Conservation (phyloP, 2,797 vertebrate species). For the Pseudopleuronectes americanus region DNA sequence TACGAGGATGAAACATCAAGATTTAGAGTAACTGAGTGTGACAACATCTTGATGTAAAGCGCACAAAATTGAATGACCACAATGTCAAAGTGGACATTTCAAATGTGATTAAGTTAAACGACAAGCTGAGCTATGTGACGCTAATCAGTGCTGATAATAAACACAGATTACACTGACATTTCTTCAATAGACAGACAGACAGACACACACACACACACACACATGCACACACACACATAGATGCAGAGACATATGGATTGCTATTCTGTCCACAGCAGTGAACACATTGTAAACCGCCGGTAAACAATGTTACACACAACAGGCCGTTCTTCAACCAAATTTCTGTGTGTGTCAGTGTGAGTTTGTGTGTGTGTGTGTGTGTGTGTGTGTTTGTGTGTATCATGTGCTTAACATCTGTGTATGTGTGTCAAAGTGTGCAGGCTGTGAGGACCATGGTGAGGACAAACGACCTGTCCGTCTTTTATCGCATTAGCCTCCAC, state of each 20-base stretch:
- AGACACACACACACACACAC: constrained; percentile 11
- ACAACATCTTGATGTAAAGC: constrained; percentile 37
- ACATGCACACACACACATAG: constrained; percentile 6
- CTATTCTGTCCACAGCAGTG: constrained; percentile 16
- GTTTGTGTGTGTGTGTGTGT: constrained; percentile 12
- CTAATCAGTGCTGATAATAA: constrained; percentile 43
- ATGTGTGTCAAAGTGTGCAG: constrained; percentile 13
- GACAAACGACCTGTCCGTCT: constrained; percentile 70
- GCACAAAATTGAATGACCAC: constrained; percentile 46
- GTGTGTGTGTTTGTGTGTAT: constrained; percentile 16
- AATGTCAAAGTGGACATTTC: constrained; percentile 30
- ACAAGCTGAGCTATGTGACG: constrained; percentile 42
- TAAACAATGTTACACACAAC: constrained; percentile 59
- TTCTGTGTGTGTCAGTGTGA: not conserved
- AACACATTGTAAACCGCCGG: constrained; percentile 38
- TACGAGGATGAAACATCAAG: not conserved
- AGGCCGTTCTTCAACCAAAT: constrained; percentile 53
- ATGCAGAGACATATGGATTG: constrained; percentile 12
- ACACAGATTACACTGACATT: constrained; percentile 29
- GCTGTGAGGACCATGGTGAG: constrained; percentile 61
- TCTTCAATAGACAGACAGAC: not conserved
- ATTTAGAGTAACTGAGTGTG: not conserved
- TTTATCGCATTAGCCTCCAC: constrained; percentile 65
- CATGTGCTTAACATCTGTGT: not conserved
- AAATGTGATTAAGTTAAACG: constrained; percentile 55